Evolutionary conservation across 2,888 invertebrate species (phyloP).

Genomic region (Tipula helvola): DNA sequence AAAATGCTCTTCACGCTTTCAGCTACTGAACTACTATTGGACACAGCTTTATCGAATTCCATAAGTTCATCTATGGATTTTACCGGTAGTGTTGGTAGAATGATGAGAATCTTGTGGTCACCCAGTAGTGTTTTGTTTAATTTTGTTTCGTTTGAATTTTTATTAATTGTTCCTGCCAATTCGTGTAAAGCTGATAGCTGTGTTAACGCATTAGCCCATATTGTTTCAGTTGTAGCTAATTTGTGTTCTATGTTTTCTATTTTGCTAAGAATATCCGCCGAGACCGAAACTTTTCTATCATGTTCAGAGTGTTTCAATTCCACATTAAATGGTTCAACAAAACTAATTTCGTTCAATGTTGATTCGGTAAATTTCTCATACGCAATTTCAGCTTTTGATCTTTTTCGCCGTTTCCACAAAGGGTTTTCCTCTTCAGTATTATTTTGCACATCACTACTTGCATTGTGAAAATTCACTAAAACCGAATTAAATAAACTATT

Average conservation of each 20-base stretch:
- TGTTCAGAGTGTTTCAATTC: neutral
- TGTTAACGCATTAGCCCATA: neutral
- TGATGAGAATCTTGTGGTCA: neutral
- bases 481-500: neutral
- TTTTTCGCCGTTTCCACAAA: neutral
- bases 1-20: neutral
- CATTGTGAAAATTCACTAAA: neutral
- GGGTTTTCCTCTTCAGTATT: neutral
- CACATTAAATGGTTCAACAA: neutral
- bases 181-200: neutral
- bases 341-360: neutral
- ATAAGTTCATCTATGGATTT: neutral
- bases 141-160: neutral
- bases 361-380: neutral
- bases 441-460: neutral
- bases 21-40: neutral
- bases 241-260: neutral
- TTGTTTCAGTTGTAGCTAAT: neutral
- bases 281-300: neutral
- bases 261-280: neutral
- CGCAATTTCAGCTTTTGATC: neutral
- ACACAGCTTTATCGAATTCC: neutral
- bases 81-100: neutral
- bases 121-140: neutral
- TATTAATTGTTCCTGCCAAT: neutral